Base-by-base conservation (phyloP, 92 coral and sea anemone species). In the Palythoa caribaeorum region DNA sequence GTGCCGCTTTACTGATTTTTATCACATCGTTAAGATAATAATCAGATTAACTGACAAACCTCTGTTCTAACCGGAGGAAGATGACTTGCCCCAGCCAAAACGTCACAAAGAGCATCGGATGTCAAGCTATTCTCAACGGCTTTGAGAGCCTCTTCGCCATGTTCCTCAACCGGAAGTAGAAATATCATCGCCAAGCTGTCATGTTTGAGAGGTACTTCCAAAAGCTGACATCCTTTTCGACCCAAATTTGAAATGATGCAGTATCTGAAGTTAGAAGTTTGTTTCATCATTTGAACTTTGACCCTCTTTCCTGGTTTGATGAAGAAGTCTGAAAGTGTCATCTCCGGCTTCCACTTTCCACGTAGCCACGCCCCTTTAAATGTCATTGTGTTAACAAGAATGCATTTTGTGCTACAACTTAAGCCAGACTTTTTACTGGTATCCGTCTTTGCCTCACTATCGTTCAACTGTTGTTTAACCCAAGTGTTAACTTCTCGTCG, bases 231-330 rank as follows among this genome's bases (percentile, higher is more conserved):
- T 81, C 86, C 86, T 65, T 81, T 69, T 11, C 63, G 57, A 71
- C 86, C 86, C 76, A 81, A 52, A 66, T 81, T 81, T 3, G 86
- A 47, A 48, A 81, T 81, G 6, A 51, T 81, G 71, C 86, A 81
- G 66, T 81, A 81, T 68, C 86, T 81, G 60, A 81, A 81, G 60
- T 81, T 35, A n/a, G 86, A 81, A 59, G 71, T 48, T 38, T 19
- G 75, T 68, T 81, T 81, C 36, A 81, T 81, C 86, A 81, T 81
- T 15, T 68, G 75, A 66, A 81, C 86, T 69, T 68, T 81, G 47
- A 81, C 86, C 74, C 20, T 52, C 16, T 51, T 81, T 81, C 76
- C 86, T 44, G 44, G 63, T 44, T 47, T 81, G n/a, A 48, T 38
- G 86, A 14, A 14, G 21, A 81, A 81, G 9, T 52, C 44, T 1